A percentile compares a stretch with the other conserved stretches of the same genome.
phyloP scores from a whole-genome alignment of 2,113 vertebrate species.

The Equus przewalskii region DNA sequence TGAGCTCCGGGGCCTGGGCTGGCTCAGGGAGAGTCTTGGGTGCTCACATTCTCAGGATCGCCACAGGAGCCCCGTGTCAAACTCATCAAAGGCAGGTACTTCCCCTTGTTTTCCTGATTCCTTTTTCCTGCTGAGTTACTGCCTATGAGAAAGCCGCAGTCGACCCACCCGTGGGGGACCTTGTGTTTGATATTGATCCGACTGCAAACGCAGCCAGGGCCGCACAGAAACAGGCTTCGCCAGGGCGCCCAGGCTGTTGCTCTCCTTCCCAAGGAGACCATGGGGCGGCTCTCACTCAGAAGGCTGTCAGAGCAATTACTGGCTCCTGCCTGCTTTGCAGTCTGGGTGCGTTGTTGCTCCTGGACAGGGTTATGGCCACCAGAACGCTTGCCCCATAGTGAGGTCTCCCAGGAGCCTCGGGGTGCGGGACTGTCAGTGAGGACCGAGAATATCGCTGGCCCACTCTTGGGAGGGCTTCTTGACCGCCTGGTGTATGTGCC shows the following conservation, averaged over 20 bases:
- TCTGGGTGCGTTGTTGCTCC: not conserved
- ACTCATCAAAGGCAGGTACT: not conserved
- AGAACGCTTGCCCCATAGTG: not conserved
- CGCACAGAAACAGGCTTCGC: not conserved
- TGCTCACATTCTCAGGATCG: not conserved
- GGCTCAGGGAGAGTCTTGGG: not conserved
- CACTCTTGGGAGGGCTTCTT: not conserved
- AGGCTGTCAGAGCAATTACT: not conserved
- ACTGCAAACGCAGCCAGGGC: not conserved
- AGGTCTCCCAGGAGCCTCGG: not conserved
- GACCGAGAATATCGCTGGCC: not conserved
- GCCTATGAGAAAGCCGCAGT: not conserved
- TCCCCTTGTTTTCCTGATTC: constrained; percentile 52
- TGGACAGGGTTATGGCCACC: not conserved
- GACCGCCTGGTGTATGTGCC: not conserved
- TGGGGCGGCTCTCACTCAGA: not conserved
- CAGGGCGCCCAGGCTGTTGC: not conserved
- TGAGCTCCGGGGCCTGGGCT: not conserved
- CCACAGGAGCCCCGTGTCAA: not conserved
- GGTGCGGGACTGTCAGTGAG: not conserved
- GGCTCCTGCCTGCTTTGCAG: not conserved
- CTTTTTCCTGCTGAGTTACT: constrained; percentile 1
- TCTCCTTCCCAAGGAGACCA: not conserved
- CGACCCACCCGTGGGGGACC: not conserved
- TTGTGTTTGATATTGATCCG: not conserved